Conservation (phyloP, 2,113 vertebrate genomes). For the Phaethornis superciliosus region DNA sequence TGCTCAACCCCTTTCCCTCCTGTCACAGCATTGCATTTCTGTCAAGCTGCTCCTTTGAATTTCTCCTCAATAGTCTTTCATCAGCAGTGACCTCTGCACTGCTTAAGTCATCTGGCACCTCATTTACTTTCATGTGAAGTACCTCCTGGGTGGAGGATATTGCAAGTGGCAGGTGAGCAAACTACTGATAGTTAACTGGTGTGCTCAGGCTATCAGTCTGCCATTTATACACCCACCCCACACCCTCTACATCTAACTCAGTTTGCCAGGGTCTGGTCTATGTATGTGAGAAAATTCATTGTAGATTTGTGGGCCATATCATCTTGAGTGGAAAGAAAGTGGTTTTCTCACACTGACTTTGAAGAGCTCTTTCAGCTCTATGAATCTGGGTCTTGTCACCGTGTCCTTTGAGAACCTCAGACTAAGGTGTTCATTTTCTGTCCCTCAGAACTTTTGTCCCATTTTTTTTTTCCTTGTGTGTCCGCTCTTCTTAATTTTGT, state of each 20-base stretch:
- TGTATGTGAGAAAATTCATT: not conserved
- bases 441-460: not conserved
- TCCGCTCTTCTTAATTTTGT: not conserved
- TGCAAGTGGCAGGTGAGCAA: slow-evolving; percentile 21
- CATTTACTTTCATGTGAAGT: slow-evolving; percentile 58
- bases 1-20: not conserved
- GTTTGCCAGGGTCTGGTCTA: not conserved
- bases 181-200: not conserved
- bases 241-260: not conserved
- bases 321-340: not conserved
- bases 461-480: not conserved
- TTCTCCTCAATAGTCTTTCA: slow-evolving; percentile 34
- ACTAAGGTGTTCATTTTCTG: not conserved
- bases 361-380: not conserved
- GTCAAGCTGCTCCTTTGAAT: slow-evolving; percentile 57
- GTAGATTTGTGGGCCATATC: not conserved
- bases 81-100: slow-evolving; percentile 55
- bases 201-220: slow-evolving; percentile 18
- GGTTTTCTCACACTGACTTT: not conserved
- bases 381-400: not conserved
- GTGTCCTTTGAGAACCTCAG: not conserved
- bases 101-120: slow-evolving; percentile 51
- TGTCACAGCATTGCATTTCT: slow-evolving; percentile 23
- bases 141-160: slow-evolving; percentile 1
- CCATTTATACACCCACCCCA: not conserved